Base-by-base conservation (phyloP, 2,797 vertebrate genomes). In the Lithobates sylvaticus region DNA sequence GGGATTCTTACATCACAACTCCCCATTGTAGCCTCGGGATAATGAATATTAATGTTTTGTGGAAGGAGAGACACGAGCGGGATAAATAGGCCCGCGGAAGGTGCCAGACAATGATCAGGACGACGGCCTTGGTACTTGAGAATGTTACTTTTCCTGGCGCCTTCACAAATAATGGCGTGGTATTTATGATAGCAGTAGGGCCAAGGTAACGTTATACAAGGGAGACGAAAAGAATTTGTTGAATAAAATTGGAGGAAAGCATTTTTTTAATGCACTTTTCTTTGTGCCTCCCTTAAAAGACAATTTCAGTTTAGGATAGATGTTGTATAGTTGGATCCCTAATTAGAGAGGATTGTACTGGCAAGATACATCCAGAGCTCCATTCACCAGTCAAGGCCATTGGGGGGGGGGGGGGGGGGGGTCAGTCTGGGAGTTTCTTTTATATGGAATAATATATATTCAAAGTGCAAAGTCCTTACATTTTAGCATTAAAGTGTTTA, bases 1-100 rank as follows among this genome's bases (percentile, higher is more conserved):
- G 64, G 72, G 78, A 72, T 69, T 74, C 84, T 42, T 71, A 44
- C 75, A 64, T 84, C 83, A 71, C 47, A 18, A 73, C 64, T 77
- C 64, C 44, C 68, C 68, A 78, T 70, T 58, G 67, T 44, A 61
- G 67, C 61, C n/a, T 61, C 15, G 15, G 83, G 78, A 84, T 84
- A 84, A 78, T 84, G 75, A 84, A 78, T 84, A 84, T 84, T 47
- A 78, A 84, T 71, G 64, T 84, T 32, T 34, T 76, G 73, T 50
- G 1, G 73, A 54, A 54, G 72, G 34, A 76, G 71, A 47, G 42
- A 21, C 54, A 7, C 26, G 71, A 68, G 71, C 58, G n/a, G 34
- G 69, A 81, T 81, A 73, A 73, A 42, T 64, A 81, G 69, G 79
- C 69, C 69, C 13, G 58, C 21, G 18, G 16, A 47, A 54, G 18